Evolutionary conservation across 2,888 invertebrate genomes (phyloP), one percentile per base, ranked within the genome.

Genomic region (Eupithecia subfuscata): DNA sequence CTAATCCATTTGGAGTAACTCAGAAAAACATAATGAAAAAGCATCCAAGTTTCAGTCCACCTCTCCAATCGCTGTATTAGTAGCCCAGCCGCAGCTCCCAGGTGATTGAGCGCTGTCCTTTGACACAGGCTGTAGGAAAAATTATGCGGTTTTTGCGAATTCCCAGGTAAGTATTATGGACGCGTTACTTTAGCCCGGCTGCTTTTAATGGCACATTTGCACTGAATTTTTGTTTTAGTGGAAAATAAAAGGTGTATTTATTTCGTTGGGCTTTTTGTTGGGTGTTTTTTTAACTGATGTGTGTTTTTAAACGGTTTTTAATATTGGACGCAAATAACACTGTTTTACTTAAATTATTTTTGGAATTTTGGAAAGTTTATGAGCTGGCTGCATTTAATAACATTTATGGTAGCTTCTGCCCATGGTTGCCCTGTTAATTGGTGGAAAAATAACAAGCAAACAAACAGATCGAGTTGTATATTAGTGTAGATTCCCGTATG

Each of bases 71-170:
- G 40, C 68, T 25, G 43, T 12, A n/a, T 79, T 82, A 9, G 14
- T 84, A 80, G 89, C 91, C 86, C 84, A 60, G 86, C 84, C 83
- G 74, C 86, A 86, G 80, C 84, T 85, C 85, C 86, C 91, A 89
- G 89, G 92, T 92, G 93, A 93, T 92, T 90, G 92, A 93, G 87
- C 90, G 87, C 87, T 88, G 91, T 91, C 90, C 91, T 93, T 93
- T 93, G 93, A 93, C 90, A 91, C 84, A 85, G 88, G 86, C 85
- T 84, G 85, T 84, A 87, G 87, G 88, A 92, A 92, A 93, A 92
- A 92, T 92, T 90, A 90, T 89, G 84, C 84, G 88, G 89, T 87
- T 90, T 91, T 91, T 90, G 87, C 86, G 84, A 89, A 87, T 86
- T 87, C 86, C 86, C 88, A 89, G 83, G 89, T 87, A 86, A 87